Conservation (phyloP, 2,113 vertebrate species). For the Leptocoma aspasia region DNA sequence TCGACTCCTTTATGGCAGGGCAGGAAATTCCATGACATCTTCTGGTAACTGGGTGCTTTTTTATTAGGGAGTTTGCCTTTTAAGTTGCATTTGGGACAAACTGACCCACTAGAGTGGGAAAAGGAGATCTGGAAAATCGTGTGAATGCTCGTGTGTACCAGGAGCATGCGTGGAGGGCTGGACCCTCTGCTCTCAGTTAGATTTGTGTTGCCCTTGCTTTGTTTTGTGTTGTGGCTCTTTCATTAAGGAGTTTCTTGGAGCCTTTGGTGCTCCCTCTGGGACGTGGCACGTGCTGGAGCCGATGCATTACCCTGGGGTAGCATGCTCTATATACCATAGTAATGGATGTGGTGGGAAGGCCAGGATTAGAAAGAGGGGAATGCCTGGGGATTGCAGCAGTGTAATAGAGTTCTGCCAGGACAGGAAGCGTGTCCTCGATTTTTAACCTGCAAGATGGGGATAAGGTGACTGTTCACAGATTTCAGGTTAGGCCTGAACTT, state of each 20-base stretch:
- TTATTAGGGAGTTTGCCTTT: not conserved
- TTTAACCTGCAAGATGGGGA: conserved; percentile 46
- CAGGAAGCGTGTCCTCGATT: conserved; percentile 28
- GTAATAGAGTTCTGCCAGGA: conserved; percentile 56
- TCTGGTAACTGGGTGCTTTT: not conserved
- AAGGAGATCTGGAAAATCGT: not conserved
- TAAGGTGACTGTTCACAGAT: conserved; percentile 47
- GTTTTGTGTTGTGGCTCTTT: not conserved
- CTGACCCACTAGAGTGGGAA: not conserved
- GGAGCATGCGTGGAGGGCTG: accelerated
- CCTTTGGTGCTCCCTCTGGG: not conserved
- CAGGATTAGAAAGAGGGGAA: conserved; percentile 54
- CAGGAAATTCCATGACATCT: not conserved
- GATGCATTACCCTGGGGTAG: not conserved
- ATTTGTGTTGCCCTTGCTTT: not conserved
- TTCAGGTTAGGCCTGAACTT: not conserved
- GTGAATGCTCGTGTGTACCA: accelerated
- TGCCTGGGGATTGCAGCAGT: conserved; percentile 27
- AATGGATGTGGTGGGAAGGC: not conserved
- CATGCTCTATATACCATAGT: conserved; percentile 33
- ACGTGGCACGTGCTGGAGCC: accelerated
- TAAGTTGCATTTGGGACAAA: not conserved
- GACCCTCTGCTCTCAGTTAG: not conserved
- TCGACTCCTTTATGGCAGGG: not conserved
- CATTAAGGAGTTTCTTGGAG: not conserved